phyloP scores from a whole-genome alignment of 2,797 vertebrate species.

The Limosa lapponica region DNA sequence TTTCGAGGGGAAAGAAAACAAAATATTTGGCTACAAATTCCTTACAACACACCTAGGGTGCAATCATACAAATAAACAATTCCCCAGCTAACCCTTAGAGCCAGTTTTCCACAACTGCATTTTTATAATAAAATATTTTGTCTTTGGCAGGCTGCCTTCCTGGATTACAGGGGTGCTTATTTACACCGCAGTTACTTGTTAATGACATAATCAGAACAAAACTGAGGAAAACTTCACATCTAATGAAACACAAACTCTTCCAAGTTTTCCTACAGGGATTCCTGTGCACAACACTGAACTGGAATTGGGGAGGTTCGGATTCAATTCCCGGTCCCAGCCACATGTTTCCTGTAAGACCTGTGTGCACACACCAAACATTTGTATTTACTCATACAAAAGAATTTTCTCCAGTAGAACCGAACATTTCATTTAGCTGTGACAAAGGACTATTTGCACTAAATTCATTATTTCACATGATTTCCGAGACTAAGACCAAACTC shows the following conservation, averaged over 20 bases:
- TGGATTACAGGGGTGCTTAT: conserved; percentile 2
- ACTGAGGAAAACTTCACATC: not conserved
- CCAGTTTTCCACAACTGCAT: not conserved
- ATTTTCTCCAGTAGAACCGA: not conserved
- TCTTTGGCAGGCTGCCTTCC: conserved; percentile 34
- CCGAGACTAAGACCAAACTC: fast-evolving
- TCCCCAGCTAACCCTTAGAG: conserved; percentile 15
- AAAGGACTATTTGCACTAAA: not conserved
- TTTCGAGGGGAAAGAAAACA: conserved; percentile 30
- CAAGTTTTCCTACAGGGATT: not conserved
- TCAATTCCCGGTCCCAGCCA: not conserved
- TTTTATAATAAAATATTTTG: conserved; percentile 7
- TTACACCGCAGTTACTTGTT: conserved; percentile 17
- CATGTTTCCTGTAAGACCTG: not conserved
- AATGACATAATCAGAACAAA: conserved; percentile 41
- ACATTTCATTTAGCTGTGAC: not conserved
- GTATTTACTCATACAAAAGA: not conserved
- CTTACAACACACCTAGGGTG: not conserved
- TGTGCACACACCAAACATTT: not conserved
- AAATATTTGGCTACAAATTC: conserved; percentile 29
- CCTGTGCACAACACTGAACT: not conserved
- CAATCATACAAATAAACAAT: not conserved
- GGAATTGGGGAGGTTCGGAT: not conserved
- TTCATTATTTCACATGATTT: not conserved
- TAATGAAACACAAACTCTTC: not conserved